phyloP scores from a whole-genome alignment of 2,888 invertebrate genomes.

The Ectemnius continuus region DNA sequence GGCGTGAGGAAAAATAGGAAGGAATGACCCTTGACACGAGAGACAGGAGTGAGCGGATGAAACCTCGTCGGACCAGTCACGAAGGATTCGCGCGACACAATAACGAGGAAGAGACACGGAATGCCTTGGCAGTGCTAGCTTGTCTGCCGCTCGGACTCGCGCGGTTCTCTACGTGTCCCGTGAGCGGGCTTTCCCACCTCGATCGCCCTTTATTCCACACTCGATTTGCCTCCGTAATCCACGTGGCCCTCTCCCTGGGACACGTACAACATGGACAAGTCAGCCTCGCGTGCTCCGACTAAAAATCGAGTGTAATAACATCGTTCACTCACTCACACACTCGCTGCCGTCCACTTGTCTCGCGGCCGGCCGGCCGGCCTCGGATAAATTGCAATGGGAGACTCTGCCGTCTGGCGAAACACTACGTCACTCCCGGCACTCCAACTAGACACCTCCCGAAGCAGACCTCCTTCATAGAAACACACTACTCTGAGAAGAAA shows the following conservation, averaged over 20 bases:
- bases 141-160: conserved; percentile 23
- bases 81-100: conserved; percentile 44
- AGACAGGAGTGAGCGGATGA: conserved; percentile 40
- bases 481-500: no score
- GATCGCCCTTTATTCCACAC: conserved; percentile 14
- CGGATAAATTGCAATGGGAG: conserved; percentile 13
- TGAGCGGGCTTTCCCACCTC: conserved; percentile 35
- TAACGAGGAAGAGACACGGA: conserved; percentile 39
- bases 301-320: background rate
- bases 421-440: no score
- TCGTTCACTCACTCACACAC: no score
- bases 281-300: conserved; percentile 2
- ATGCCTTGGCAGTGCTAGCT: conserved; percentile 7
- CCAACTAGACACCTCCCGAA: no score
- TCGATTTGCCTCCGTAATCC: background rate
- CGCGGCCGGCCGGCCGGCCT: background rate
- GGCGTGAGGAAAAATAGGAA: conserved; percentile 39
- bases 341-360: no score
- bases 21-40: conserved; percentile 50
- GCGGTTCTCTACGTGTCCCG: conserved; percentile 31
- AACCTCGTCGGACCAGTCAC: conserved; percentile 48
- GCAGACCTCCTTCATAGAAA: no score
- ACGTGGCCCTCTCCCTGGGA: background rate
- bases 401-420: no score
- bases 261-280: background rate